Evolutionary conservation across 2,888 invertebrate species (phyloP).

Genomic region (Agrenia bidenticulata): DNA sequence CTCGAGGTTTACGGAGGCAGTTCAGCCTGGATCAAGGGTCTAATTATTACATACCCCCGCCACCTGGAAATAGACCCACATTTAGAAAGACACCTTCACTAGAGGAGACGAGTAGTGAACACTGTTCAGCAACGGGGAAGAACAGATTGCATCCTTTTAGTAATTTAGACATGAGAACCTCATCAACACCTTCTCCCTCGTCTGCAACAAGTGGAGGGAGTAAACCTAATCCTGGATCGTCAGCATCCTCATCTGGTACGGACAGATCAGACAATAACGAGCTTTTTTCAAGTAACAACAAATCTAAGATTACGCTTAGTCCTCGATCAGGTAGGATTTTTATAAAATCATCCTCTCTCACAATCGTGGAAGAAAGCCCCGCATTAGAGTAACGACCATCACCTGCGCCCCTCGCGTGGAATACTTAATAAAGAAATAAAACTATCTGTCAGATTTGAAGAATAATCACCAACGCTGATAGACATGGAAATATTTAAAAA

Average conservation of each 20-base stretch:
- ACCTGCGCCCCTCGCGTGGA: no score
- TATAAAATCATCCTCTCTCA: constrained; percentile 39
- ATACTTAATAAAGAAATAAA: no score
- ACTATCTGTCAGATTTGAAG: no score
- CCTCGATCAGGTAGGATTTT: constrained; percentile 36
- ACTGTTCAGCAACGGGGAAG: background rate
- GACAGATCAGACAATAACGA: constrained; percentile 11
- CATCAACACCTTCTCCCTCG: constrained; percentile 26
- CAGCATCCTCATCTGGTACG: constrained; percentile 10
- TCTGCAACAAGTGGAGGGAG: background rate
- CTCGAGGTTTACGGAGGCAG: constrained; percentile 59
- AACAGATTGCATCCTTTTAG: background rate
- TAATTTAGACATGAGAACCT: constrained; percentile 22
- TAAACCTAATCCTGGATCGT: background rate
- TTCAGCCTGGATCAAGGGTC: constrained; percentile 68
- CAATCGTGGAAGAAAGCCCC: constrained; percentile 42
- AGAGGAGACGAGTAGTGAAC: constrained; percentile 34
- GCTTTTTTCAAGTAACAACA: constrained; percentile 13
- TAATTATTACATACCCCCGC: constrained; percentile 38
- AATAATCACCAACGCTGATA: no score
- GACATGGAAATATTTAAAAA: no score
- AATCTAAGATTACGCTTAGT: constrained; percentile 27
- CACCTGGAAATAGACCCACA: constrained; percentile 21
- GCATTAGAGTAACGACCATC: constrained; percentile 12
- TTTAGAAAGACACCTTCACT: constrained; percentile 48